Evolutionary conservation across 1,140 invertebrate species (phyloP).

Genomic region (Chelonus insularis): DNA sequence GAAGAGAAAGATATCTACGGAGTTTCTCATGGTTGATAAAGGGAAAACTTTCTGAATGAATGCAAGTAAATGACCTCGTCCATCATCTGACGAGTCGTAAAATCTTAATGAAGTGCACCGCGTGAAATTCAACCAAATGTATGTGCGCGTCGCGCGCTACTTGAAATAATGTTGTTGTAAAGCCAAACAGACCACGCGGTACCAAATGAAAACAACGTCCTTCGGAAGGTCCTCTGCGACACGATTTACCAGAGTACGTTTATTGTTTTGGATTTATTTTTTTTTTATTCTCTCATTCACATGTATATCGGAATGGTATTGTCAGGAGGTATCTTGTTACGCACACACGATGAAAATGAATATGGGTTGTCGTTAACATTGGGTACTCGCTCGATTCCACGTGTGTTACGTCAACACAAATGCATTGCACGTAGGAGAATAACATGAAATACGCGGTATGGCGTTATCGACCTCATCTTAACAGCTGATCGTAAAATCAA

Average conservation of each 20-base stretch:
- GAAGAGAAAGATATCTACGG: too few relatives aligned
- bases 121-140: conserved; percentile 31
- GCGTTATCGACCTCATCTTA: conserved; percentile 15
- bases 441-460: neutral
- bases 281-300: neutral
- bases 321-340: neutral
- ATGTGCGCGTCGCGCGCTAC: conserved; percentile 8
- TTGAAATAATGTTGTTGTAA: neutral
- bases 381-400: neutral
- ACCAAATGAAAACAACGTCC: conserved; percentile 23
- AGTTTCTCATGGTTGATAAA: too few relatives aligned
- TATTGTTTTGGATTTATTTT: neutral
- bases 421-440: neutral
- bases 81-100: conserved; percentile 46
- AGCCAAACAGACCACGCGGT: conserved; percentile 12
- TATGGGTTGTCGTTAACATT: neutral
- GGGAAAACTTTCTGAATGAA: conserved; percentile 41
- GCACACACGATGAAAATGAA: neutral
- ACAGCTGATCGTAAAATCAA: conserved; percentile 25
- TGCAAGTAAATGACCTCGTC: conserved; percentile 42
- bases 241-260: neutral
- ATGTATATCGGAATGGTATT: neutral
- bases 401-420: neutral
- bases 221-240: conserved; percentile 27
- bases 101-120: conserved; percentile 44